phyloP scores from a whole-genome alignment of 2,113 vertebrate species.

The Loxodonta africana region DNA sequence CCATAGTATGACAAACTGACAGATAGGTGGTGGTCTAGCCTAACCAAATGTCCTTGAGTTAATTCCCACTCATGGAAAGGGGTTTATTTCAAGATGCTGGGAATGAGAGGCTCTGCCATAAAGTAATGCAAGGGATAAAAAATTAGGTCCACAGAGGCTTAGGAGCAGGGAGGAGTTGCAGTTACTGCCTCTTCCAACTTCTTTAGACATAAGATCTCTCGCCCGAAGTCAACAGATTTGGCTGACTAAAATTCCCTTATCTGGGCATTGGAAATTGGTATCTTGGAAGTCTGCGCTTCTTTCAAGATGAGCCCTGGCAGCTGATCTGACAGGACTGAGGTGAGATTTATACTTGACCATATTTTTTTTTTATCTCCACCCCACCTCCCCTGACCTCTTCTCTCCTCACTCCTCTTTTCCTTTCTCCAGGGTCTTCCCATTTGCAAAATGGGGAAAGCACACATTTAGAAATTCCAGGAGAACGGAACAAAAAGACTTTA shows the following conservation, averaged over 20 bases:
- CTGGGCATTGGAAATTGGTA: background rate
- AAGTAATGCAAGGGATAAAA: background rate
- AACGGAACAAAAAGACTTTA: slow-evolving; percentile 67
- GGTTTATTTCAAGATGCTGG: background rate
- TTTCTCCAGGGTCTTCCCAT: slow-evolving; percentile 63
- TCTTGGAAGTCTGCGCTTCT: background rate
- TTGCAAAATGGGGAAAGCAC: slow-evolving; percentile 63
- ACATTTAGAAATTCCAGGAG: slow-evolving; percentile 57
- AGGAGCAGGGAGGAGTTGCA: background rate
- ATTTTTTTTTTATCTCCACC: background rate
- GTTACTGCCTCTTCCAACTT: background rate
- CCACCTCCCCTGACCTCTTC: background rate
- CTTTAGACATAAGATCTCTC: background rate
- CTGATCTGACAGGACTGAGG: background rate
- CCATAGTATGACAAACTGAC: background rate
- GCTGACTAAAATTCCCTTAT: background rate
- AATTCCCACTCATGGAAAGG: background rate
- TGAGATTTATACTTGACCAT: background rate
- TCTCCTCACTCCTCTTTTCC: background rate
- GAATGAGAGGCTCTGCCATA: background rate
- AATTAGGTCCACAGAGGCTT: background rate
- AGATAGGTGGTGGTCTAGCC: background rate
- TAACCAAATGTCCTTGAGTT: background rate
- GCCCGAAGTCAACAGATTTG: background rate
- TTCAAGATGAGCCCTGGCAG: background rate